Evolutionary conservation across 2,888 invertebrate species (phyloP).

Genomic region (Phengaris arion): DNA sequence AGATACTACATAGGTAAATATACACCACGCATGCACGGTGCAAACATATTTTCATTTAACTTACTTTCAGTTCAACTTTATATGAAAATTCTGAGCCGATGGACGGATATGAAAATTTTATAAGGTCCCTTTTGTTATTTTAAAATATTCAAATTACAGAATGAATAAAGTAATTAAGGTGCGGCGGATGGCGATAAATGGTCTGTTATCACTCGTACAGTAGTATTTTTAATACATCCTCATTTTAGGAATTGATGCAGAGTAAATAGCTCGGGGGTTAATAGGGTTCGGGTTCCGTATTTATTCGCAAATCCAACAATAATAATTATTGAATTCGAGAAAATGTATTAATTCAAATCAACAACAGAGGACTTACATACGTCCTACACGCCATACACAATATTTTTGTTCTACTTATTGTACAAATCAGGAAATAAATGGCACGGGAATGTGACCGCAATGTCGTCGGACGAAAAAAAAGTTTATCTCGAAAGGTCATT

Average conservation of each 20-base stretch:
- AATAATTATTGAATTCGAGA: not conserved
- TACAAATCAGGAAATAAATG: not conserved
- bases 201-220: not conserved
- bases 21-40: not conserved
- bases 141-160: constrained; percentile 5
- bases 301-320: not conserved
- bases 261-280: not conserved
- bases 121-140: constrained; percentile 2
- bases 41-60: not conserved
- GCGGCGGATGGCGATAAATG: constrained; percentile 19
- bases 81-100: not conserved
- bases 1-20: no score
- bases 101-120: not conserved
- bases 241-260: not conserved
- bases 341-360: not conserved
- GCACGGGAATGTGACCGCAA: not conserved
- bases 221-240: not conserved
- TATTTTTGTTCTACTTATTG: not conserved
- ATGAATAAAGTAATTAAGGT: constrained; percentile 17
- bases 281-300: not conserved
- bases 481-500: not conserved
- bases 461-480: not conserved
- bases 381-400: no score
- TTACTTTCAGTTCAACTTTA: not conserved
- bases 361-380: no score